Percentiles rank a stretch among this genome's conserved stretches.
phyloP scores from a whole-genome alignment of 2,113 vertebrate species.

The Hemiscyllium ocellatum region DNA sequence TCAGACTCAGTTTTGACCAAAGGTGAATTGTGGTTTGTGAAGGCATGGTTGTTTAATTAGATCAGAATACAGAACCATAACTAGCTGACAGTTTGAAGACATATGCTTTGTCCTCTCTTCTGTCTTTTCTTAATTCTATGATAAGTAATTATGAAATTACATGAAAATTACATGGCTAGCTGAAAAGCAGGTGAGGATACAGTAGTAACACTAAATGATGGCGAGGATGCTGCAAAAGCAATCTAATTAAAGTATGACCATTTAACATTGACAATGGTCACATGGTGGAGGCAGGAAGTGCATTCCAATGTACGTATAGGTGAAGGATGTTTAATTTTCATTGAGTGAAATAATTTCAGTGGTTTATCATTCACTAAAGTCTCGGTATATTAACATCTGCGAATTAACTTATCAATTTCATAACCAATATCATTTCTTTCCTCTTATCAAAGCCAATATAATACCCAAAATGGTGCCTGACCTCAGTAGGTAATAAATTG shows the following conservation, averaged over 20 bases:
- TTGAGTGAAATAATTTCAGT: background rate
- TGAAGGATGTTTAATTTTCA: background rate
- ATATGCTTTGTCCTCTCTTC: background rate
- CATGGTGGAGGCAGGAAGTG: background rate
- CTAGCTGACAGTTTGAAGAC: background rate
- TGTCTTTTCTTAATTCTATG: background rate
- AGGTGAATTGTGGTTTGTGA: background rate
- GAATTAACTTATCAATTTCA: background rate
- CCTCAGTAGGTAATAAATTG: background rate
- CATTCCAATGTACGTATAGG: background rate
- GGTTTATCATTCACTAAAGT: background rate
- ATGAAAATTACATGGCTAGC: background rate
- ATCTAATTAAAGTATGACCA: background rate
- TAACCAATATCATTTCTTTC: background rate
- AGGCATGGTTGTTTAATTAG: background rate
- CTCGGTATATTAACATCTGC: background rate
- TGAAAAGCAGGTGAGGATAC: background rate
- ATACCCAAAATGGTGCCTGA: background rate
- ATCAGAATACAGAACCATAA: background rate
- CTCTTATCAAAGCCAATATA: background rate
- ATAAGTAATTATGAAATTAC: background rate
- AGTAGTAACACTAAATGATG: background rate
- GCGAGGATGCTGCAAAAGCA: too few relatives aligned
- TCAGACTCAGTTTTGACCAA: too few relatives aligned
- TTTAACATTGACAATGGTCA: background rate